Conservation (phyloP, 2,797 vertebrate species). For the Poliocrania exsul region DNA sequence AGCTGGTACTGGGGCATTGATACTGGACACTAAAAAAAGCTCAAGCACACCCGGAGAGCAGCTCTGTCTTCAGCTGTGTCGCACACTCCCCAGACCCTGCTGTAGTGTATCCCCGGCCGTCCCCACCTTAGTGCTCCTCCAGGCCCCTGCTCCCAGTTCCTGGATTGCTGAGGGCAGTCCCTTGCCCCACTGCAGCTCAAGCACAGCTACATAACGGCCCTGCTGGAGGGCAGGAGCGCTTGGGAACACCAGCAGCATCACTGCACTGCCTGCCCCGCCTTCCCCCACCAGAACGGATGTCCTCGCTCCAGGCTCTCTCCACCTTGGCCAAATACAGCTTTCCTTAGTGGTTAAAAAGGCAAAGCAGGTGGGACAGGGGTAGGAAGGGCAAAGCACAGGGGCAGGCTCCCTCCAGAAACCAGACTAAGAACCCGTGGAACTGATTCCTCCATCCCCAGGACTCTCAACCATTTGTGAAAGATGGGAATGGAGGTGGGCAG, state of each 20-base stretch:
- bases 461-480: neutral
- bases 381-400: accelerated
- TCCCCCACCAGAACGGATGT: accelerated
- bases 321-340: neutral
- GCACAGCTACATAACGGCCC: accelerated
- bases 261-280: neutral
- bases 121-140: accelerated
- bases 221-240: neutral
- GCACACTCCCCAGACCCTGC: too few relatives aligned
- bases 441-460: accelerated
- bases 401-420: neutral
- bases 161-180: too few relatives aligned
- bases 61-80: neutral
- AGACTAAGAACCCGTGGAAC: accelerated
- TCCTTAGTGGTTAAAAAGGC: too few relatives aligned
- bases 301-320: accelerated
- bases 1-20: accelerated
- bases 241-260: too few relatives aligned
- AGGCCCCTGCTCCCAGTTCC: neutral
- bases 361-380: too few relatives aligned
- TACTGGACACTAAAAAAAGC: neutral
- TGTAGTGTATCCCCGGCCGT: accelerated
- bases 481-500: neutral
- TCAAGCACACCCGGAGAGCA: neutral
- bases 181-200: neutral